Base-by-base conservation (phyloP, 2,888 invertebrate species). In the Sympetrum striolatum region DNA sequence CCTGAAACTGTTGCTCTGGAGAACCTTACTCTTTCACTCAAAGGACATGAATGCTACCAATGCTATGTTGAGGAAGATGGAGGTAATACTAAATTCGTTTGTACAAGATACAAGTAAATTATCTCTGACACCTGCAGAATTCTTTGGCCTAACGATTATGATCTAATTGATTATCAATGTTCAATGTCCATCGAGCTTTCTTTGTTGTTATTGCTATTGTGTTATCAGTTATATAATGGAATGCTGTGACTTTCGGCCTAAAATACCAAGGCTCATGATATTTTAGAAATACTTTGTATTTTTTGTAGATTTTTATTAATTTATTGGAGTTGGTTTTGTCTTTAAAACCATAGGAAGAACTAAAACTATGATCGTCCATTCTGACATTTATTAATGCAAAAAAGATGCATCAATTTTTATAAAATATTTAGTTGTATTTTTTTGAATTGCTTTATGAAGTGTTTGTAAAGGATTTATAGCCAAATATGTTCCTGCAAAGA, bases 11-110 rank as follows among this genome's bases (percentile, higher is more conserved):
- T n/a, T 37, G n/a, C 86, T 37, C 53, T 86, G 86, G 86, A 86
- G 31, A 86, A 86, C 64, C 86, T 86, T 86, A n/a, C 64, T 0
- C 86, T 86, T 37, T 60, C 86, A 35, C 86, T 86, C 14, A 86
- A 60, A 37, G 86, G 64, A 18, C 86, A 86, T 86, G 60, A 58
- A 12, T 86, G 86, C 86, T 86, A 60, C 60, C 60, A 64, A 64
- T 86, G 86, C 35, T 64, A 37, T 86, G 86, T 86, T 60, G 60
- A 86, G 22, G 86, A 86, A n/a, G 60, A 60, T 86, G 86, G 86
- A 86, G 86, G 86, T 86, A 86, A 86, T 60, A 37, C 37, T 60
- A 22, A 60, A 86, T 60, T 86, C 14, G 60, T 35, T 10, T 60
- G 37, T n/a, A 60, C 37, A 86, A 37, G 86, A 60, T 86, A 60